Conservation (phyloP, 2,797 vertebrate genomes). For the Adelosebastes latens region DNA sequence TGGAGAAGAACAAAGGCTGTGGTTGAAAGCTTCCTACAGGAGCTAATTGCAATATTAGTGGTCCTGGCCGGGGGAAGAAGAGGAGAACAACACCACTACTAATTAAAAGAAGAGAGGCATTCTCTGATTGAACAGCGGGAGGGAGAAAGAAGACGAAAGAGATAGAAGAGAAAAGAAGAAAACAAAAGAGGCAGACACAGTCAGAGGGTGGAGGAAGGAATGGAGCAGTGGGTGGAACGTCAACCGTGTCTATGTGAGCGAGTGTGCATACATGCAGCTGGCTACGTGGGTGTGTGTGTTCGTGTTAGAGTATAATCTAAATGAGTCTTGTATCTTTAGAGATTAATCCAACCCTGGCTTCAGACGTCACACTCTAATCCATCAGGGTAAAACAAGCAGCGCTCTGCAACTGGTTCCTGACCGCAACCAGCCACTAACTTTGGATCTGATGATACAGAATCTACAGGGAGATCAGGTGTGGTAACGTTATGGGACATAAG, state of each 20-base stretch:
- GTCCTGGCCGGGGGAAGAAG: conserved; percentile 52
- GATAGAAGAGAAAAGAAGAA: conserved; percentile 11
- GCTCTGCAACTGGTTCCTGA: conserved; percentile 43
- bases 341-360: conserved; percentile 69
- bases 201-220: conserved; percentile 4
- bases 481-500: not conserved
- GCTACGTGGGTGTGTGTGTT: not conserved
- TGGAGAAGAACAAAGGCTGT: conserved; percentile 60
- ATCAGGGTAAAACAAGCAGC: conserved; percentile 51
- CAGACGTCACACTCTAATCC: conserved; percentile 76
- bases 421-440: not conserved
- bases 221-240: conserved; percentile 8
- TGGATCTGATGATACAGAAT: conserved; percentile 5
- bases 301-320: conserved; percentile 60
- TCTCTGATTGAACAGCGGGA: conserved; percentile 35
- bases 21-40: conserved; percentile 63
- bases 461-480: not conserved
- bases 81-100: conserved; percentile 56
- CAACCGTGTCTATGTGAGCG: conserved; percentile 3
- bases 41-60: conserved; percentile 77
- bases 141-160: conserved; percentile 25
- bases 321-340: conserved; percentile 65
- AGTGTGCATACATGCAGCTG: not conserved
- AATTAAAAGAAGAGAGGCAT: conserved; percentile 65
- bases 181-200: conserved; percentile 20